Evolutionary conservation across 2,113 vertebrate species (phyloP).

Genomic region (Polyodon spathula): DNA sequence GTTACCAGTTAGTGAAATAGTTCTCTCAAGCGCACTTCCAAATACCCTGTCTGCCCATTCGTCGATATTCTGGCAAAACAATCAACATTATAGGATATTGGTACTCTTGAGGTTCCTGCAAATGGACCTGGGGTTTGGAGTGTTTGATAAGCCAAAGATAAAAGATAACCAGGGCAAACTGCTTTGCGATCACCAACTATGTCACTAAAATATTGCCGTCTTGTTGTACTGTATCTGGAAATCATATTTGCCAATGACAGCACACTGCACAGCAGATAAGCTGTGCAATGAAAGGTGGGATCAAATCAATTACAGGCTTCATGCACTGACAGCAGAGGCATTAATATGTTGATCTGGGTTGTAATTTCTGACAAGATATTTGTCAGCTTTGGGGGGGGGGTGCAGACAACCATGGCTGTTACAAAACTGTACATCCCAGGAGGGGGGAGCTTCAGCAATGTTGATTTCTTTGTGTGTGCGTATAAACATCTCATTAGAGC

Average conservation of each 20-base stretch:
- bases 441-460: neutral
- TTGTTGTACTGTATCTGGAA: neutral
- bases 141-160: too few relatives aligned
- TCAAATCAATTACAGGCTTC: constrained; percentile 13
- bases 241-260: neutral
- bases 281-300: neutral
- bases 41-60: too few relatives aligned
- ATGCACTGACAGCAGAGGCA: constrained; percentile 8
- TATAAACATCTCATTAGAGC: neutral
- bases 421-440: neutral
- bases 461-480: neutral
- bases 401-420: neutral
- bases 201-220: neutral
- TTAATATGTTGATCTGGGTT: constrained; percentile 2
- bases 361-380: constrained; percentile 2
- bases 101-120: too few relatives aligned
- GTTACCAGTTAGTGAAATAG: too few relatives aligned
- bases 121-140: too few relatives aligned
- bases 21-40: too few relatives aligned
- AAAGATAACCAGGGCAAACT: neutral
- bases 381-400: neutral
- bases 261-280: neutral
- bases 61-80: too few relatives aligned
- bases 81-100: too few relatives aligned
- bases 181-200: neutral